Conservation (phyloP, 92 coral and sea anemone genomes). For the Zoanthus sociatus region DNA sequence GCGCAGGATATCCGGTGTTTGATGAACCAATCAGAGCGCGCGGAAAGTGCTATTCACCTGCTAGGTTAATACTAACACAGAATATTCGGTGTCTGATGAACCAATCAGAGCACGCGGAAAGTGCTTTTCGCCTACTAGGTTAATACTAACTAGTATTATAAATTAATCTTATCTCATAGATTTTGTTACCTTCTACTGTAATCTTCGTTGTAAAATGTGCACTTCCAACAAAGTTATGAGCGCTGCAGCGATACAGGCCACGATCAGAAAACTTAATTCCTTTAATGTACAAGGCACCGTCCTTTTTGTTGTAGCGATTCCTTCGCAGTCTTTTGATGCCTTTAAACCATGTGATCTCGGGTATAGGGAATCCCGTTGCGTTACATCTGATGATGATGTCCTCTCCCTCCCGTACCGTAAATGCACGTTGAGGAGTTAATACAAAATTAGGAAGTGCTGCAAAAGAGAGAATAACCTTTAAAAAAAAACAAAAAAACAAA, state of each 20-base stretch:
- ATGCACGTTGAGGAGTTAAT: slow-evolving; percentile 42
- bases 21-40: too few relatives aligned
- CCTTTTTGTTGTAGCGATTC: slow-evolving; percentile 11
- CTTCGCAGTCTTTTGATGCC: slow-evolving; percentile 5
- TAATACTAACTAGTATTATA: too few relatives aligned
- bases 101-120: too few relatives aligned
- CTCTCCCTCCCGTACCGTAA: slow-evolving; percentile 60
- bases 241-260: slow-evolving; percentile 69
- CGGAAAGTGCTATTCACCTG: too few relatives aligned
- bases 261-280: slow-evolving; percentile 64
- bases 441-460: slow-evolving; percentile 64
- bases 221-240: slow-evolving; percentile 70
- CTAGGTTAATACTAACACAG: too few relatives aligned
- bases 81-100: too few relatives aligned
- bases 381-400: slow-evolving; percentile 58
- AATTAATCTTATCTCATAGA: too few relatives aligned
- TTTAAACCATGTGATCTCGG: slow-evolving; percentile 75
- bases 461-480: not conserved
- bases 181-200: slow-evolving; percentile 60
- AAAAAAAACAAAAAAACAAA: too few relatives aligned
- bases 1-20: too few relatives aligned
- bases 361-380: slow-evolving; percentile 71
- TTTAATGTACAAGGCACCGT: slow-evolving; percentile 44
- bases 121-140: too few relatives aligned
- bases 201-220: slow-evolving; percentile 50